These are phyloP conservation scores for Phania funesta DNA, from an alignment of 2,888 invertebrate genomes.

Conservation along the genomic window DNA sequence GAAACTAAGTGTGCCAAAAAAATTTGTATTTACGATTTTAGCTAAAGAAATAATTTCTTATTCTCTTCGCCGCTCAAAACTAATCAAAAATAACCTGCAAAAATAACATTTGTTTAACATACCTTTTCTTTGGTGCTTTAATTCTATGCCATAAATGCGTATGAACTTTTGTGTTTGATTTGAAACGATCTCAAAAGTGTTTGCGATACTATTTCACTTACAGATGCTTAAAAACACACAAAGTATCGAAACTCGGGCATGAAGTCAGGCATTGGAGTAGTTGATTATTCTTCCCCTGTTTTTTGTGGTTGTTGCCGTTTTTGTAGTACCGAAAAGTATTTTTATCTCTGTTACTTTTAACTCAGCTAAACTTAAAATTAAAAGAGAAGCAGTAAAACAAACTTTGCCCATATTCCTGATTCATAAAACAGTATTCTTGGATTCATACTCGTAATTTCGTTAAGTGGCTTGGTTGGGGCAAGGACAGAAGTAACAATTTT, in stretches of 20 bases:
- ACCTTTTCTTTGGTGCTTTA: conserved; percentile 27
- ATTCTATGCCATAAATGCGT: background rate
- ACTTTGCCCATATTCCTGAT: conserved; percentile 50
- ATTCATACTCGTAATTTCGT: too few species aligned
- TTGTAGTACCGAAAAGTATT: conserved; percentile 70
- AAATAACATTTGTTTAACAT: conserved; percentile 61
- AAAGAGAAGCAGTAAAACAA: conserved; percentile 50
- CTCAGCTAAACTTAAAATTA: conserved; percentile 58
- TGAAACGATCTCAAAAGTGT: conserved; percentile 25
- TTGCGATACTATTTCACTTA: conserved; percentile 30
- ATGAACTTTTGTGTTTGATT: conserved; percentile 8
- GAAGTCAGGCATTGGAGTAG: too few species aligned
- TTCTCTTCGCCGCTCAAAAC: conserved; percentile 14
- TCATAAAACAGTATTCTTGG: conserved; percentile 15
- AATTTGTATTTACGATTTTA: too few species aligned
- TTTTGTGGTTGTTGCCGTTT: conserved; percentile 57
- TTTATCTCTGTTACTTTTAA: conserved; percentile 70
- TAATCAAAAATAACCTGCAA: conserved; percentile 62
- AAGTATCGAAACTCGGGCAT: conserved; percentile 15
- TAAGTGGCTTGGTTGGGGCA: conserved; percentile 22
- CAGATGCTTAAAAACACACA: conserved; percentile 22
- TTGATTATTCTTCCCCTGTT: background rate
- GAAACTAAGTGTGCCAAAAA: too few species aligned
- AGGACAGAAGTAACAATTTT: conserved; percentile 49
- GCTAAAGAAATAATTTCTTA: too few species aligned